These are phyloP conservation scores for Crocidura indochinensis DNA, from an alignment of 2,797 vertebrate genomes.

Conservation along the genomic window DNA sequence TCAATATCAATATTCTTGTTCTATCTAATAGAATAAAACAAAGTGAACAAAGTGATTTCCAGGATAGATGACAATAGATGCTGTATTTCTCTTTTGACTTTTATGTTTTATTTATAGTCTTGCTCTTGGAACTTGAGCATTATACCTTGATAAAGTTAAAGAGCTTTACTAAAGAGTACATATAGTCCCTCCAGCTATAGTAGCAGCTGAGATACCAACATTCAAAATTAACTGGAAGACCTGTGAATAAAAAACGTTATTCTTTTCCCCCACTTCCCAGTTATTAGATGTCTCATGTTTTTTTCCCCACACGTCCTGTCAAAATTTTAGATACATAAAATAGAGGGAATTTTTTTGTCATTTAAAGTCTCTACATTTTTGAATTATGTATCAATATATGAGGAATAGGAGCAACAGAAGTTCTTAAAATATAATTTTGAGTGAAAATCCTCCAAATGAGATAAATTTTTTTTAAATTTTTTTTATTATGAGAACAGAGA, in stretches of 20 bases:
- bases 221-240: background rate
- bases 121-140: conserved; percentile 2
- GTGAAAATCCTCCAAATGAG: background rate
- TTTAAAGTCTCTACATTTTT: background rate
- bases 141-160: background rate
- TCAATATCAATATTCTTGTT: background rate
- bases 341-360: background rate
- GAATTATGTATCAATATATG: background rate
- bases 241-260: background rate
- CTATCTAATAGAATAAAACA: background rate
- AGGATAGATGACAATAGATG: background rate
- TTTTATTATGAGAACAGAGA: no score
- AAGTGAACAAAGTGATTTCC: background rate
- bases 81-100: background rate
- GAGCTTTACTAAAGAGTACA: background rate
- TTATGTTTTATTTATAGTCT: background rate
- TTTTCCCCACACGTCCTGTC: no score
- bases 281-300: conserved; percentile 32
- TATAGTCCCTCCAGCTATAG: background rate
- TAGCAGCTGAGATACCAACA: background rate
- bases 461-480: no score
- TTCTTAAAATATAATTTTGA: background rate
- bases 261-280: background rate
- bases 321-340: background rate
- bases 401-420: conserved; percentile 16